Percentiles rank a stretch among this genome's conserved stretches.
Evolutionary conservation across 35 echinoderm and acorn worm species (phyloP).

Genomic region (Lytechinus variegatus): DNA sequence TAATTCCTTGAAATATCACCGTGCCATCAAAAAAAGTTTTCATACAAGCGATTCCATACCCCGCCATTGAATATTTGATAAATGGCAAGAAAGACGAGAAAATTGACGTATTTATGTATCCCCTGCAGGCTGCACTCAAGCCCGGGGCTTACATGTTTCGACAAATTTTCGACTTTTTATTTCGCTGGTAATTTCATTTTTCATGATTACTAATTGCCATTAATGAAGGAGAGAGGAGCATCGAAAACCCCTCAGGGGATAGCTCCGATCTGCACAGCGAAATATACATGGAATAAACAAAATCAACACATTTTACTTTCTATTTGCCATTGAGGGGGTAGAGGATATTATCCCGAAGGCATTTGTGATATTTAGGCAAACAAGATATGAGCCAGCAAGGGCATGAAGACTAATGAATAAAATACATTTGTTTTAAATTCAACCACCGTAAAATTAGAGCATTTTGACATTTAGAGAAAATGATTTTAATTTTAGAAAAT

Average conservation of each 20-base stretch:
- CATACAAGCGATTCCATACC: background rate
- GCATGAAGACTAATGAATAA: background rate
- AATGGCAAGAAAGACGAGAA: background rate
- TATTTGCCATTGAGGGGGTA: background rate
- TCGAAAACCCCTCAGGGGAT: background rate
- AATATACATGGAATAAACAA: background rate
- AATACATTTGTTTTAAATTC: background rate
- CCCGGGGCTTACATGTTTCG: background rate
- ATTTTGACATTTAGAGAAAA: background rate
- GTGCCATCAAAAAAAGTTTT: background rate
- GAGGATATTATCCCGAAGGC: background rate
- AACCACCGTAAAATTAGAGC: background rate
- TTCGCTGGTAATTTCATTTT: background rate
- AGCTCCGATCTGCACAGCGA: background rate
- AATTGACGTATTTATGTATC: background rate
- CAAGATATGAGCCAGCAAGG: background rate
- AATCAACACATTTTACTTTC: background rate
- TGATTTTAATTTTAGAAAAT: too few relatives aligned
- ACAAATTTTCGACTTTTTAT: background rate
- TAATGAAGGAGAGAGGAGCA: background rate
- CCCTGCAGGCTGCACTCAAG: background rate
- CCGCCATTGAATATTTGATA: background rate
- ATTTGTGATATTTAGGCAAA: constrained; percentile 4
- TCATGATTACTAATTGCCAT: constrained; percentile 13
- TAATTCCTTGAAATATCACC: background rate